Evolutionary conservation across 64 coral and sea anemone genomes (phyloP), one percentile per base, ranked within the genome.

Genomic region (Platygyra sinensis): DNA sequence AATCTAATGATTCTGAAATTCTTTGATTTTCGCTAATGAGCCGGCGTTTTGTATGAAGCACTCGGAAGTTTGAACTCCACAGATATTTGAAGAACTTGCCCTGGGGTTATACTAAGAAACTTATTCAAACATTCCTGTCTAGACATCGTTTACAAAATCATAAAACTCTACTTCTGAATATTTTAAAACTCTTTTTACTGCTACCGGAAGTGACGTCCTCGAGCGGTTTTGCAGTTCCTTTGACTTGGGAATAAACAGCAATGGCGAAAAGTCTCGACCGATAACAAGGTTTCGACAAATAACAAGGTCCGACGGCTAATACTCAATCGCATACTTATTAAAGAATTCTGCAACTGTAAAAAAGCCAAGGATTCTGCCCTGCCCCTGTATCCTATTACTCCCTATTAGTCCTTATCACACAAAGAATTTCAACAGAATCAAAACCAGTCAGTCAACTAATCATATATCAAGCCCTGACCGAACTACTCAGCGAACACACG

Each of bases 291-390:
- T 3, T 36, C 33, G 33, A 36, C 33, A 36, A 36, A 36, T 36
- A 36, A 51, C 2, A 20, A 39, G 64, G 62, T 8, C 31, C 4
- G 38, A 28, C 62, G 42, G 9, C 31, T 67, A 51, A 50, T 18
- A 39, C 64, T 12, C 62, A 29, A 52, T 28, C 13, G 22, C 7
- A 11, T 24, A 72, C 65, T 25, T 10, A n/a, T 1, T 38, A 19
- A 85, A 84, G 80, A 84, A 84, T 69, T 84, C 38, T 85, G 63
- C 81, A 85, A 71, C 38, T n/a, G 81, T 81, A 49, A 85, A 85
- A 50, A 64, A 85, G 81, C 36, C 36, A 36, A 71, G 71, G 36
- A 85, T 49, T 85, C 71, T 85, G 81, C 81, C 81, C 81, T 85
- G 63, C 81, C 81, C 81, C 52, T 36, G 10, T 67, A 64, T 85